Evolutionary conservation across 2,888 invertebrate species (phyloP).

Genomic region (Fragum fragum): DNA sequence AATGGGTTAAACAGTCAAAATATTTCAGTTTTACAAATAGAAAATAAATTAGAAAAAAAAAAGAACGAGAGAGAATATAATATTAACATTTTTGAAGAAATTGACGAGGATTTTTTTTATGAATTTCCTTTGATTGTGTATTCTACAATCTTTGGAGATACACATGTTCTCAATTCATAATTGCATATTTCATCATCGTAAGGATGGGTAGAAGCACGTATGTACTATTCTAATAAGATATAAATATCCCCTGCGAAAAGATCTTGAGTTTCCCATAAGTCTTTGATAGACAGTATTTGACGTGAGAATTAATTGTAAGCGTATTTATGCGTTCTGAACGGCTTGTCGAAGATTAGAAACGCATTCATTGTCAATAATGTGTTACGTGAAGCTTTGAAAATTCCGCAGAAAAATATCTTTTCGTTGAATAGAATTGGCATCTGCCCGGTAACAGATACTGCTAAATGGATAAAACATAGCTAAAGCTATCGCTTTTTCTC

Average conservation of each 20-base stretch:
- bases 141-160: no score
- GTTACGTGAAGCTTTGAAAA: slow-evolving; percentile 20
- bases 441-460: slow-evolving; percentile 6
- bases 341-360: slow-evolving; percentile 20
- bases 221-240: not conserved
- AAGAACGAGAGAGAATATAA: no score
- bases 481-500: not conserved
- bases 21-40: no score
- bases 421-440: slow-evolving; percentile 16
- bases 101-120: no score
- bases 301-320: slow-evolving; percentile 16
- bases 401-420: slow-evolving; percentile 1
- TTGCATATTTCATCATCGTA: no score
- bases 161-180: no score
- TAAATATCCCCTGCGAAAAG: slow-evolving; percentile 4
- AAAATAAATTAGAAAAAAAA: no score
- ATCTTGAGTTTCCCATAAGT: slow-evolving; percentile 5
- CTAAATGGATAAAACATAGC: slow-evolving; percentile 12
- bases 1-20: no score
- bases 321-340: slow-evolving; percentile 21
- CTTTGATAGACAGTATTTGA: slow-evolving; percentile 25
- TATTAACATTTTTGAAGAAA: no score
- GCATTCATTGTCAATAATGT: slow-evolving; percentile 18
- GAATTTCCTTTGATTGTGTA: no score
- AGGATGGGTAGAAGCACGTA: no score